Evolutionary conservation across 2,797 vertebrate genomes (phyloP), one percentile per base, ranked within the genome.

Genomic region (Hydrophis major): DNA sequence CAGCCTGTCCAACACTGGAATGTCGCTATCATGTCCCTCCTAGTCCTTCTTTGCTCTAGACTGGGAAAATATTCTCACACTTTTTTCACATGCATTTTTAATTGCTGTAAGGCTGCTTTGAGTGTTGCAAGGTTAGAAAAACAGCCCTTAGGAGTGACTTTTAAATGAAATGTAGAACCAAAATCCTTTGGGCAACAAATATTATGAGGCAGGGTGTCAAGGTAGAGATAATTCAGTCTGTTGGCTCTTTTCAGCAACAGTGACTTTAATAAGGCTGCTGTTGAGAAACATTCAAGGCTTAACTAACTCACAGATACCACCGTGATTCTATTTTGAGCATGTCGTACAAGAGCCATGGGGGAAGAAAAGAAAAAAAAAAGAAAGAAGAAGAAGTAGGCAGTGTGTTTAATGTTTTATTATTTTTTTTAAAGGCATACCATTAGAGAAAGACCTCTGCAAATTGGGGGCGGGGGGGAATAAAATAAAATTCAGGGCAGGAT

Each of bases 371-470:
- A 0, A 11, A 0, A 78, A 20, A 42, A 4, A 78, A 10, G 37
- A 32, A 22, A 27, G 3, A 11, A 28, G 4, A 60, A 60, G 18
- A 25, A 47, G 47, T 1, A 63, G 61, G 18, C 18, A 59, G n/a
- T 10, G 0, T 25, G 32, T 53, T 42, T 83, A 3, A 88, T 59
- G 32, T 13, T 28, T 57, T 6, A 74, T 53, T 13, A 2, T 56
- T 56, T 53, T 90, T n/a, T 53, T 4, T 3, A 56, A 89, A 61
- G 22, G 25, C 57, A 89, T 12, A 25, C 28, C 22, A 22, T 28
- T 42, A 42, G 86, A 95, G 90, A 78, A 92, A 95, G 90, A 74
- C 91, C 87, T 89, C 92, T 59, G 89, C 89, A 88, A 95, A 90
- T 37, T 93, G 90, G 93, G 93, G 32, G 18, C 0, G 6, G 2